These are phyloP conservation scores for Cynoglossus semilaevis DNA, from an alignment of 2,113 vertebrate genomes.

Conservation along the genomic window DNA sequence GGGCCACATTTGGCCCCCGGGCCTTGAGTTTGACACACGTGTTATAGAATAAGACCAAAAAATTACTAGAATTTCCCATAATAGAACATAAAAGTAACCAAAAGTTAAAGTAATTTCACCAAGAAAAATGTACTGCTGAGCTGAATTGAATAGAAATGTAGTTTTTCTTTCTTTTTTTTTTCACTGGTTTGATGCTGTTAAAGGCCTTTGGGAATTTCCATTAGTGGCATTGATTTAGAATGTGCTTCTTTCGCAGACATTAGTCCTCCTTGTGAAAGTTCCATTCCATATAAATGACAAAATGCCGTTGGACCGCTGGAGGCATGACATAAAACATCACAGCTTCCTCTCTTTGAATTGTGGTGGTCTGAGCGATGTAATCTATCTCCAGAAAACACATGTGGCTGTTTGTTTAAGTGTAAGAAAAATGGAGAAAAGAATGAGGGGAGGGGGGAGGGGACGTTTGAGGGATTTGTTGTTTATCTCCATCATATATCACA, in stretches of 20 bases:
- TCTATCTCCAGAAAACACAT: constrained; percentile 54
- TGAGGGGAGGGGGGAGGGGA: constrained; percentile 15
- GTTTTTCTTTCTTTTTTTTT: too few relatives aligned
- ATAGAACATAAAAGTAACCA: too few relatives aligned
- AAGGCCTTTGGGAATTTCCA: background rate
- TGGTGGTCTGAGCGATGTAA: constrained; percentile 52
- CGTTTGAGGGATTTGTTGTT: constrained; percentile 54
- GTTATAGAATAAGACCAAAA: too few relatives aligned
- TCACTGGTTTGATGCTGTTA: background rate
- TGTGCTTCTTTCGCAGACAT: constrained; percentile 9
- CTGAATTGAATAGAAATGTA: too few relatives aligned
- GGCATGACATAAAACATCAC: constrained; percentile 22
- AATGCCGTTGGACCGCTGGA: constrained; percentile 33
- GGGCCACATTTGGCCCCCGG: too few relatives aligned
- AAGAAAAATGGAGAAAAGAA: constrained; percentile 18
- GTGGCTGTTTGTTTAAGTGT: constrained; percentile 55
- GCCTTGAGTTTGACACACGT: too few relatives aligned
- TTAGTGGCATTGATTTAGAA: too few relatives aligned
- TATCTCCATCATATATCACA: constrained; percentile 53
- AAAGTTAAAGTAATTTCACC: too few relatives aligned
- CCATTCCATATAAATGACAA: constrained; percentile 33
- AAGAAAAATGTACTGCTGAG: too few relatives aligned
- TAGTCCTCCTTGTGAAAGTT: constrained; percentile 5
- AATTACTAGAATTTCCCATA: too few relatives aligned
- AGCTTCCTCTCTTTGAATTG: constrained; percentile 49